These are phyloP conservation scores for Hippolais icterina DNA, from an alignment of 2,113 vertebrate species.

Conservation along the genomic window DNA sequence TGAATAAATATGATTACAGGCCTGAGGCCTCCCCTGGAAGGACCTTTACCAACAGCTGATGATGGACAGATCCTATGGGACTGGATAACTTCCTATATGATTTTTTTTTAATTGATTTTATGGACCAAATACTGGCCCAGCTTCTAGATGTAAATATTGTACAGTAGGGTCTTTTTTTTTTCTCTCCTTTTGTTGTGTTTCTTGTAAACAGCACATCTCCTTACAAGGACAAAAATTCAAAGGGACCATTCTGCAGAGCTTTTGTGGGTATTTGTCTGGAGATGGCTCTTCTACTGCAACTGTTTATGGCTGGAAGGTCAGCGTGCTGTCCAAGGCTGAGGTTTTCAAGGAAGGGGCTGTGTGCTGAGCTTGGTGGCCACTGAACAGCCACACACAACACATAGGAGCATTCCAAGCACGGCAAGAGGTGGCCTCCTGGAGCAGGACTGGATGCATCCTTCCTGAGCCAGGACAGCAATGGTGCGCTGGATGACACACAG, in stretches of 20 bases:
- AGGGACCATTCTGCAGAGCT: slow-evolving; percentile 30
- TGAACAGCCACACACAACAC: neutral
- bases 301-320: slow-evolving; percentile 42
- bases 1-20: slow-evolving; percentile 94
- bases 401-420: neutral
- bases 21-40: slow-evolving; percentile 93
- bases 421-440: neutral
- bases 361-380: neutral
- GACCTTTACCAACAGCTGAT: slow-evolving; percentile 97
- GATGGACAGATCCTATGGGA: slow-evolving; percentile 51
- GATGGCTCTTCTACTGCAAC: slow-evolving; percentile 29
- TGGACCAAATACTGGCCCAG: slow-evolving; percentile 64
- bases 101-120: slow-evolving; percentile 65
- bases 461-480: neutral
- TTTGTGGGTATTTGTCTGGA: slow-evolving; percentile 41
- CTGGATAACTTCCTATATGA: slow-evolving; percentile 55
- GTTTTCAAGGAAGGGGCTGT: neutral
- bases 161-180: slow-evolving; percentile 57
- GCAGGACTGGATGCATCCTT: neutral
- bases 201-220: slow-evolving; percentile 68
- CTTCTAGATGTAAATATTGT: slow-evolving; percentile 73
- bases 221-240: slow-evolving; percentile 43
- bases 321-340: neutral
- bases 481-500: neutral
- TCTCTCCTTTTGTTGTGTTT: slow-evolving; percentile 47